phyloP scores from a whole-genome alignment of 2,797 vertebrate species.

The Apogon talboti region DNA sequence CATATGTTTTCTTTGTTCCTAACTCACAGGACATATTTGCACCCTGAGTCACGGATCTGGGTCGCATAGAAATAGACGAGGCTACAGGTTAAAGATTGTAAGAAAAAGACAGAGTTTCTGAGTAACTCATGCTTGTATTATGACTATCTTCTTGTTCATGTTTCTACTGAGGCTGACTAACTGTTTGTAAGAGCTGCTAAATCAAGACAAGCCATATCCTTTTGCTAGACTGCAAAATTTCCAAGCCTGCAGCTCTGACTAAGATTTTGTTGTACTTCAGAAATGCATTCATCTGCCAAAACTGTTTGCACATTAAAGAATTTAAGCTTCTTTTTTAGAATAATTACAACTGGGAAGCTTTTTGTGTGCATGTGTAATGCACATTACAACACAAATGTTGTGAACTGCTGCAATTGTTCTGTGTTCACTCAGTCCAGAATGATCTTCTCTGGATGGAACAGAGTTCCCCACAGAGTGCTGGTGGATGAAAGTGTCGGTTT shows the following conservation, averaged over 20 bases:
- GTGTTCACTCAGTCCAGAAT: conserved; percentile 50
- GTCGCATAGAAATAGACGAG: conserved; percentile 52
- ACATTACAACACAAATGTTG: conserved; percentile 38
- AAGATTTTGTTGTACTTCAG: too few relatives aligned
- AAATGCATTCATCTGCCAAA: conserved; percentile 22
- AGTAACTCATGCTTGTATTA: conserved; percentile 67
- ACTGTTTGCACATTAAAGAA: conserved; percentile 37
- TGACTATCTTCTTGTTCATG: conserved; percentile 55
- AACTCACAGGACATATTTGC: conserved; percentile 77
- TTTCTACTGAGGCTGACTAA: conserved; percentile 67
- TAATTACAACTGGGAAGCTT: conserved; percentile 40
- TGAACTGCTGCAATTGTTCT: conserved; percentile 49
- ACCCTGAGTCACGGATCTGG: conserved; percentile 76
- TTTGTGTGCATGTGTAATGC: conserved; percentile 54
- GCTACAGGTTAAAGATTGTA: conserved; percentile 58
- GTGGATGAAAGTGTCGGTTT: conserved; percentile 72
- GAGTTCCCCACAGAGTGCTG: conserved; percentile 49
- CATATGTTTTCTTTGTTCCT: conserved; percentile 77
- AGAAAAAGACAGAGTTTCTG: conserved; percentile 60
- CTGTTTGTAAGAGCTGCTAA: conserved; percentile 51
- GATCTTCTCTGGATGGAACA: conserved; percentile 63
- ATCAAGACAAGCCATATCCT: conserved; percentile 56
- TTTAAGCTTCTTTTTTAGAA: conserved; percentile 20
- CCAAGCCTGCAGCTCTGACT: conserved; percentile 26
- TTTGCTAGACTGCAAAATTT: conserved; percentile 20